Evolutionary conservation across 2,113 vertebrate species (phyloP), one percentile per base, ranked within the genome.

Genomic region (Hystrix brachyura): DNA sequence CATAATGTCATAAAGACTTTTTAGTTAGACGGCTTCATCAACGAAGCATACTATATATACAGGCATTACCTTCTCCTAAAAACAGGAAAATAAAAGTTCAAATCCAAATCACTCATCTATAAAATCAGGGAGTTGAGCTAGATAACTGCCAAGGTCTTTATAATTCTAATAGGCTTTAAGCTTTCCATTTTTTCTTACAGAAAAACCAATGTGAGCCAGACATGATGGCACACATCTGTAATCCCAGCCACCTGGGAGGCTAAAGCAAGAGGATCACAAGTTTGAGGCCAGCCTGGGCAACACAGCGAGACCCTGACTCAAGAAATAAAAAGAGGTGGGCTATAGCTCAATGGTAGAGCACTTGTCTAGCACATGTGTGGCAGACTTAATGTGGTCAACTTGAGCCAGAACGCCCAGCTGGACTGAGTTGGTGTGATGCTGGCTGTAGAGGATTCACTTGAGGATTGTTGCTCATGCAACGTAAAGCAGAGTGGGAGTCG

Each of bases 41-140:
- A 83, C 78, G 43, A 83, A 84, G 60, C 17, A 55, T 4, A 86
- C 25, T 79, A 19, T 29, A 74, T 0, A 55, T 17, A 84, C 0
- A 67, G 51, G 78, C 2, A 64, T 34, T 78, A 29, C 10, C 69
- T n/a, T 65, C 60, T 64, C 5, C 69, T 27, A 72, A 80, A 72
- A 17, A 60, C 7, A 87, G 17, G 17, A 2, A 57, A 62, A 59
- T 84, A 80, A 64, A 90, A 87, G 25, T 32, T 69, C 62, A 64
- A 32, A 65, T 51, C 51, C 51, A 62, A 62, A 59, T 74, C 43
- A 72, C 12, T 87, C 59, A 89, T 38, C 46, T 78, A 12, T 87
- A 85, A 87, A 32, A 25, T 67, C 79, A 96, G 38, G 71, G 59
- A 85, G 14, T 1, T 86, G 23, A 97, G 86, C 60, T 25, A 94